Evolutionary conservation across 1,140 invertebrate genomes (phyloP), one percentile per base, ranked within the genome.

Genomic region (Aphis craccivora): DNA sequence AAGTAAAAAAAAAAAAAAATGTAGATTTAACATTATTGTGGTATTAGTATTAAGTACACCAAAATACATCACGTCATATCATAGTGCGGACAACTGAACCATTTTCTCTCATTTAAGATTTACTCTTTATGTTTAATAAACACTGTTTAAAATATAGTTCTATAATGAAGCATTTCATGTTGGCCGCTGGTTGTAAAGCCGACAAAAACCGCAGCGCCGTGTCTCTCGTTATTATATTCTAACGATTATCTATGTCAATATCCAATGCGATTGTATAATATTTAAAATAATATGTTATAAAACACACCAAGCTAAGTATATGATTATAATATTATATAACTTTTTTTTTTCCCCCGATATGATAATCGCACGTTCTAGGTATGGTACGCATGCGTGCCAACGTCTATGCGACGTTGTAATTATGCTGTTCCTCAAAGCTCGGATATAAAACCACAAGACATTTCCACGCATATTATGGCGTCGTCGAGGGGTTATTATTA

Each of bases 401-500:
- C 5, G 18, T 40, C 25, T 30, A n/a, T 35, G 45, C 6, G n/a
- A 30, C n/a, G 30, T 1, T 25, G 9, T 88, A 35, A 88, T 88
- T 35, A 51, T 45, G 7, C 30, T 43, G 4, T 35, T 43, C 43
- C 22, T n/a, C 18, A 35, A 87, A 51, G 45, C 22, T 48, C 45
- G 20, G 18, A 20, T 11, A 88, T 9, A 84, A 88, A 86, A 88
- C 86, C 86, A 3, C 45, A 88, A 88, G 86, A 35, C 22, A 88
- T 51, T 88, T 51, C 20, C 30, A 14, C 6, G 25, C 55, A 25
- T 60, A 60, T 60, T 60, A 60, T 60, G 25, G 30, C 18, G 86
- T 51, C 30, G 86, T 88, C 45, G 45, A 9, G 55, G 55, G 55
- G 25, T 88, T 88, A 88, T 88, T 48, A 87, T n/a, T 87, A n/a